Percentiles rank a stretch among this genome's conserved stretches.
These are phyloP conservation scores for Cynopterus brachyotis DNA, from an alignment of 2,113 vertebrate genomes.

Conservation along the genomic window DNA sequence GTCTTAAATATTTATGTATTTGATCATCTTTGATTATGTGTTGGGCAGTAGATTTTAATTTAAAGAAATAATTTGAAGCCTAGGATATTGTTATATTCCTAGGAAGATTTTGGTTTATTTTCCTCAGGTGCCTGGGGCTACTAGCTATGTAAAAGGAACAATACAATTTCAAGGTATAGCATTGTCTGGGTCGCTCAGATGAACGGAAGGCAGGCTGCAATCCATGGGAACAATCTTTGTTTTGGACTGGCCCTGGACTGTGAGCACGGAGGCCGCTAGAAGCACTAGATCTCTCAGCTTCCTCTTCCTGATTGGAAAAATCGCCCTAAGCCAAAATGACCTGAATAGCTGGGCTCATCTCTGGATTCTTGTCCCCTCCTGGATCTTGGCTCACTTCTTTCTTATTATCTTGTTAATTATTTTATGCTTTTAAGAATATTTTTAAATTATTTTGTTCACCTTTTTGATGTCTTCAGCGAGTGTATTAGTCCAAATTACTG, in stretches of 20 bases:
- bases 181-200: background rate
- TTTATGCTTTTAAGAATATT: background rate
- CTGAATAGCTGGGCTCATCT: background rate
- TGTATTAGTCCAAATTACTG: background rate
- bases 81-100: background rate
- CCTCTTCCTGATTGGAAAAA: background rate
- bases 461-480: background rate
- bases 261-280: background rate
- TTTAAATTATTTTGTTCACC: background rate
- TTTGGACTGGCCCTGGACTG: slow-evolving; percentile 13
- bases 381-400: background rate
- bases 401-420: background rate
- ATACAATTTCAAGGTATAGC: background rate
- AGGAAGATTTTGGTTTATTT: background rate
- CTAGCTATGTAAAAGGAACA: background rate
- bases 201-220: background rate
- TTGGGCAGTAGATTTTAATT: background rate
- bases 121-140: background rate
- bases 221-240: background rate
- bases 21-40: background rate
- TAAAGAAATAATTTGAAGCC: background rate
- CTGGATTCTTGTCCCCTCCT: background rate
- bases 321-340: background rate
- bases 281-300: background rate
- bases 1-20: background rate